Percentiles rank a stretch among this genome's conserved stretches.
phyloP scores from a whole-genome alignment of 2,113 vertebrate species.

The Poeciliopsis prolifica region DNA sequence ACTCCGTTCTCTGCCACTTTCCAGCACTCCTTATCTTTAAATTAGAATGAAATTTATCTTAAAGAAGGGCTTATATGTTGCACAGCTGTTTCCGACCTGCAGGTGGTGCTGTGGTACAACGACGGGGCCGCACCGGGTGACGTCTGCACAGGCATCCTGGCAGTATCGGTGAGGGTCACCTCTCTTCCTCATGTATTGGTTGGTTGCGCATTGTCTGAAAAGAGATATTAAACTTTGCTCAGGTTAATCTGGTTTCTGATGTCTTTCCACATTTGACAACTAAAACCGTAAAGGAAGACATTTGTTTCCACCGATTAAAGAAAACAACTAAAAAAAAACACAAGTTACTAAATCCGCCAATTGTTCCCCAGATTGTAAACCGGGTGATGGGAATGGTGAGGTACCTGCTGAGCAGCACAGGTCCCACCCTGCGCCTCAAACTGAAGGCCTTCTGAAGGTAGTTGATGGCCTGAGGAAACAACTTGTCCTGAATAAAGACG shows the following conservation, averaged over 20 bases:
- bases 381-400: background rate
- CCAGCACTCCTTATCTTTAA: too few species aligned
- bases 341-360: too few species aligned
- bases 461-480: slow-evolving; percentile 95
- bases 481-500: slow-evolving; percentile 82
- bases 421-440: slow-evolving; percentile 85
- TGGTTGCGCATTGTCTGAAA: slow-evolving; percentile 91
- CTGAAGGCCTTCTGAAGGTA: slow-evolving; percentile 92
- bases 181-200: slow-evolving; percentile 92
- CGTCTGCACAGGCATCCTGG: slow-evolving; percentile 86
- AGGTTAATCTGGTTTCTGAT: background rate
- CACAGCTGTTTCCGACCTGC: slow-evolving; percentile 81
- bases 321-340: background rate
- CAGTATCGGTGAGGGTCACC: slow-evolving; percentile 94
- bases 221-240: background rate
- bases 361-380: background rate
- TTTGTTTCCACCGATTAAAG: background rate
- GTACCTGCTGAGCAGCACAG: slow-evolving; percentile 92
- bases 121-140: slow-evolving; percentile 92
- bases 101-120: slow-evolving; percentile 92
- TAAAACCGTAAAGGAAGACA: background rate
- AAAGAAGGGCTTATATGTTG: too few species aligned
- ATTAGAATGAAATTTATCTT: too few species aligned
- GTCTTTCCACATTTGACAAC: background rate
- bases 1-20: too few species aligned